phyloP scores from a whole-genome alignment of 1,140 invertebrate genomes.

The Pomacea maculata region DNA sequence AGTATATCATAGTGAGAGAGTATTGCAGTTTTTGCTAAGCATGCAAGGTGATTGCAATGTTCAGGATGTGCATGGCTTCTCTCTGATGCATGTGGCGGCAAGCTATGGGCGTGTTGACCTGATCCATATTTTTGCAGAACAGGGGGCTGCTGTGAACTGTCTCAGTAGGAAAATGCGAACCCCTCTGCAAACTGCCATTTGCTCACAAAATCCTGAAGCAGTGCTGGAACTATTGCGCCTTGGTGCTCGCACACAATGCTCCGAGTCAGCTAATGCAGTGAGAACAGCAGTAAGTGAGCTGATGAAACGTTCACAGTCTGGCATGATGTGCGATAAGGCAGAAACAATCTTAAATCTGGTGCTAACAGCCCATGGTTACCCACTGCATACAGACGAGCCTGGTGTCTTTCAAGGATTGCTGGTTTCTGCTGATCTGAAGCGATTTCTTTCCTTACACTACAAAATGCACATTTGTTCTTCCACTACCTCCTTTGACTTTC shows the following conservation, averaged over 20 bases:
- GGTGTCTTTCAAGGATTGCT: not conserved
- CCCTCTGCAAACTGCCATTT: not conserved
- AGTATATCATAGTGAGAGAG: not conserved
- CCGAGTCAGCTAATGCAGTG: not conserved
- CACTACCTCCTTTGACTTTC: not conserved
- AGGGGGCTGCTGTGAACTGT: not conserved
- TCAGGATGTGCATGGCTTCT: not conserved
- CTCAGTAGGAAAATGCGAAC: not conserved
- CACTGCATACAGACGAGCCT: not conserved
- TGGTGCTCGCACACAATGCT: not conserved
- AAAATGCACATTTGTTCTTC: constrained; percentile 1
- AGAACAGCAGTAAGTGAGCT: not conserved
- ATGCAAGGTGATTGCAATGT: not conserved
- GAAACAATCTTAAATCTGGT: not conserved
- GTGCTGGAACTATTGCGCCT: not conserved
- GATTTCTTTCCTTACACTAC: not conserved
- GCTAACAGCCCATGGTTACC: not conserved
- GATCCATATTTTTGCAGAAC: not conserved
- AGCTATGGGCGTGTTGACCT: not conserved
- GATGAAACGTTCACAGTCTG: not conserved
- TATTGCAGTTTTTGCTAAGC: not conserved
- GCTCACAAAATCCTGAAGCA: not conserved
- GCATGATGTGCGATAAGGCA: not conserved
- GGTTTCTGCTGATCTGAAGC: not conserved
- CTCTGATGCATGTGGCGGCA: not conserved